phyloP scores from a whole-genome alignment of 2,888 invertebrate species.

The Fissipunctia ypsillon region DNA sequence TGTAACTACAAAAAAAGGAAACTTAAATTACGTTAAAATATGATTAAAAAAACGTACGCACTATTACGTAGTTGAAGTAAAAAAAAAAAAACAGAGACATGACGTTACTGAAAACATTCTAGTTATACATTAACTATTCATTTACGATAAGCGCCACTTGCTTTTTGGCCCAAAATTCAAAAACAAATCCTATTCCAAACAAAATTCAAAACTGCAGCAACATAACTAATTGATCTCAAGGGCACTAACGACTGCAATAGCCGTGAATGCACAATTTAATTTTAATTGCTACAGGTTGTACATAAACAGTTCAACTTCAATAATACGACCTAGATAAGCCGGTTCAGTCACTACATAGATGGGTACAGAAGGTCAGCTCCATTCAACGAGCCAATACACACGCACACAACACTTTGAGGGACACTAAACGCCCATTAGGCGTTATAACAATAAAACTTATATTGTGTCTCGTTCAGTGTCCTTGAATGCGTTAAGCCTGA shows the following conservation, averaged over 20 bases:
- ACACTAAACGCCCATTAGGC: no score
- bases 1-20: neutral
- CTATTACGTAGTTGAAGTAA: neutral
- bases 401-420: no score
- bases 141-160: no score
- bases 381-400: neutral
- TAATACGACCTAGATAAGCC: constrained; percentile 74
- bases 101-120: neutral
- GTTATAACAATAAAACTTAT: no score
- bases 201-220: neutral
- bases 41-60: neutral
- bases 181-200: neutral
- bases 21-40: neutral
- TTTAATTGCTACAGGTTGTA: constrained; percentile 66
- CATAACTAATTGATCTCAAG: constrained; percentile 19
- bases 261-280: constrained; percentile 53
- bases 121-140: neutral
- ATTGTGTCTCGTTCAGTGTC: no score
- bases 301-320: constrained; percentile 72
- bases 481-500: no score
- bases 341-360: constrained; percentile 44
- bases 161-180: neutral
- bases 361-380: constrained; percentile 7
- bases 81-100: neutral
- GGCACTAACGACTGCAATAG: constrained; percentile 49